A percentile compares a stretch with the other conserved stretches of the same genome.
These are phyloP conservation scores for Prosopocoilus inquinatus DNA, from an alignment of 2,888 invertebrate genomes.

Conservation along the genomic window DNA sequence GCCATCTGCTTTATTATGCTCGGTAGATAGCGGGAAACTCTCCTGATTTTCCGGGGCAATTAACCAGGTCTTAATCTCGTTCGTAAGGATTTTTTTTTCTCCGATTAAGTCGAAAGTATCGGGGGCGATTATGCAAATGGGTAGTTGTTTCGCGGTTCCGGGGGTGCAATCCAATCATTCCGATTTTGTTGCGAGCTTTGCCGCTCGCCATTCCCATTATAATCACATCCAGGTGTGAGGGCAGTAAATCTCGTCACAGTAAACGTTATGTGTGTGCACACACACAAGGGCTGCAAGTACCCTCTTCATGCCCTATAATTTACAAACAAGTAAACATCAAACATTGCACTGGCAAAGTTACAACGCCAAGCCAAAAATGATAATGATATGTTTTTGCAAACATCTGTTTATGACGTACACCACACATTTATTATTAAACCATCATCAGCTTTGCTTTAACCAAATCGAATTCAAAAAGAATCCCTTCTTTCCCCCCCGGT, in stretches of 20 bases:
- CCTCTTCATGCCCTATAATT: conserved; percentile 2
- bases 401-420: conserved; percentile 1
- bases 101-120: too few relatives aligned
- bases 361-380: conserved; percentile 22
- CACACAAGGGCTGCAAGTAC: conserved; percentile 4
- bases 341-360: conserved; percentile 22
- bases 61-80: too few relatives aligned
- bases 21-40: too few relatives aligned
- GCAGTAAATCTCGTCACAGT: conserved; percentile 1
- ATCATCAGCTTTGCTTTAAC: too few relatives aligned
- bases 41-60: too few relatives aligned
- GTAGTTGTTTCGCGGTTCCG: too few relatives aligned
- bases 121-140: too few relatives aligned
- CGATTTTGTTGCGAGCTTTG: too few relatives aligned
- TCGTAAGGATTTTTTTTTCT: too few relatives aligned
- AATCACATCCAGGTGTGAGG: conserved; percentile 1
- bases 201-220: background rate
- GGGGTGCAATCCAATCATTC: too few relatives aligned
- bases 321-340: conserved; percentile 17
- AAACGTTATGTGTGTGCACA: conserved; percentile 2
- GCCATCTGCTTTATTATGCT: too few relatives aligned
- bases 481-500: background rate
- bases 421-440: background rate
- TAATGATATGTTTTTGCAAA: conserved; percentile 26
- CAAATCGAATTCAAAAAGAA: too few relatives aligned